Evolutionary conservation across 37 sponge, comb jelly and placozoan species (phyloP).

Genomic region (Hexactinellida sp.): DNA sequence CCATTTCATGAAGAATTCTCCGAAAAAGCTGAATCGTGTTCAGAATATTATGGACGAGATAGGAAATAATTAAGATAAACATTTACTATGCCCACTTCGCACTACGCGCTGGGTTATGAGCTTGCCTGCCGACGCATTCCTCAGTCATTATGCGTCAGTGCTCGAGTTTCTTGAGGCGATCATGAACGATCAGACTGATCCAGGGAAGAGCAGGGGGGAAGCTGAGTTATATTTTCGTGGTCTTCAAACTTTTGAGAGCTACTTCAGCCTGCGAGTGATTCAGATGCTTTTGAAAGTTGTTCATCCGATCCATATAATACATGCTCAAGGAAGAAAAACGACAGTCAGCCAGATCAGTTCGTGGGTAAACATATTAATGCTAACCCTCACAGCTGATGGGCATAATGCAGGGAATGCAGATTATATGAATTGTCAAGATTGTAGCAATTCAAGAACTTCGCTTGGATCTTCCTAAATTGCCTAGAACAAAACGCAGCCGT

Average conservation of each 20-base stretch:
- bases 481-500: not conserved
- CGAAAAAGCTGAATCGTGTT: not conserved
- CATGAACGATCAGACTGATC: not conserved
- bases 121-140: not conserved
- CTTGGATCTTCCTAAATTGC: not conserved
- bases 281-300: slow-evolving; percentile 2
- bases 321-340: too few relatives aligned
- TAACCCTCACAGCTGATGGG: not conserved
- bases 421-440: too few relatives aligned
- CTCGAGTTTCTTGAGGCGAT: slow-evolving; percentile 5
- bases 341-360: slow-evolving; percentile 6
- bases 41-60: not conserved
- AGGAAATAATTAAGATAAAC: not conserved
- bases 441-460: not conserved
- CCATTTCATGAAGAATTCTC: not conserved
- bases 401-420: not conserved
- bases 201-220: slow-evolving; percentile 7
- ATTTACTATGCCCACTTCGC: not conserved
- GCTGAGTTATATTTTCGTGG: not conserved
- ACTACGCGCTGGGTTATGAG: not conserved
- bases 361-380: not conserved
- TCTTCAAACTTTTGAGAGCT: not conserved
- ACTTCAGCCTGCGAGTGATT: not conserved
- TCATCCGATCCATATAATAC: not conserved
- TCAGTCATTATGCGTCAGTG: not conserved